Evolutionary conservation across 2,888 invertebrate species (phyloP), one percentile per base, ranked within the genome.

Genomic region (Lasiommata megera): DNA sequence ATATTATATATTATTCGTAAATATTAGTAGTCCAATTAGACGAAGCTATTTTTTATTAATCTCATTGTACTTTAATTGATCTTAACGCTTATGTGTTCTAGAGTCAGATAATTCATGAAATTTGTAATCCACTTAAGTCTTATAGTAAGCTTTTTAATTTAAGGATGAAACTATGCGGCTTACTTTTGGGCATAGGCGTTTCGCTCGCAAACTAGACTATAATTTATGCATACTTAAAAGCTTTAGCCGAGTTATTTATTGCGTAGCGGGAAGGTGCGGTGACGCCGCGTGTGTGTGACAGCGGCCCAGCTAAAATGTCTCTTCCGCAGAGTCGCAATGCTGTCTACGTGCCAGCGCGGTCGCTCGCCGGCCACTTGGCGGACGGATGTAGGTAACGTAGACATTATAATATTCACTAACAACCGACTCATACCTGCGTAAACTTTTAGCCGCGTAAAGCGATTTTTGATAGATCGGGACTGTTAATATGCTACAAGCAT

Each of bases 271-370:
- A 44, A 57, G 58, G 56, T 55, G 58, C 50, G 58, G 54, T 52
- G 57, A 12, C 29, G 52, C 52, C 40, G 52, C 46, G 65, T 61
- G 63, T 53, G 53, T 66, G 65, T 69, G 64, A 62, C 68, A 68
- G 62, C 67, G 74, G 68, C 70, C 74, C 72, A 75, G 72, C 74
- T 75, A 55, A 61, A 62, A 58, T 61, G 68, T 69, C 68, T 69
- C 68, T 68, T 76, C 74, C 74, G 75, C 69, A 73, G 73, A 69
- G 72, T 67, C 62, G 60, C 66, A 59, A 65, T 73, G 69, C 73
- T 61, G 73, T 76, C 76, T 78, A 73, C 77, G 77, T 72, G 77
- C 76, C 76, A 68, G 62, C 61, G 72, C 78, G 75, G 79, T 74
- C 77, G 71, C 44, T 57, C 53, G 71, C 44, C 34, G 17, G 38